Percentiles rank a stretch among this genome's conserved stretches.
These are phyloP conservation scores for Phrynocephalus versicolor DNA, from an alignment of 2,113 vertebrate genomes.

Conservation along the genomic window DNA sequence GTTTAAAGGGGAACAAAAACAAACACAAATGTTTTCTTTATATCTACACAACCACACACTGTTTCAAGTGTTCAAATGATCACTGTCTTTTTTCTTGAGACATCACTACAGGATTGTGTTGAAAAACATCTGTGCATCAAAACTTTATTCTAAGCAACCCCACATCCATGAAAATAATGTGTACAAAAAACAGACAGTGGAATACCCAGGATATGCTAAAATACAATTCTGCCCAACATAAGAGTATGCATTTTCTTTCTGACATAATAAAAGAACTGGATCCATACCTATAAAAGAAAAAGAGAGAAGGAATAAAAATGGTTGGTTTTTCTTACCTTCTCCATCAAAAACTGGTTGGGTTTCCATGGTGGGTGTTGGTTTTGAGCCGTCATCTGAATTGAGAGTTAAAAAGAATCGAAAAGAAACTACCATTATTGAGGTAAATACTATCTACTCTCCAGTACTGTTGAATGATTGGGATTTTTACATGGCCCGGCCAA, in stretches of 20 bases:
- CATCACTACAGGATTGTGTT: neutral
- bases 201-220: neutral
- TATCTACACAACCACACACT: too few relatives aligned
- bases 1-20: too few relatives aligned
- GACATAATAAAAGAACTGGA: neutral
- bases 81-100: too few relatives aligned
- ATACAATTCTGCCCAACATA: neutral
- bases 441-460: slow-evolving; percentile 99
- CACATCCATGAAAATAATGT: neutral
- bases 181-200: neutral
- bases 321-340: slow-evolving; percentile 82
- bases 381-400: slow-evolving; percentile 98
- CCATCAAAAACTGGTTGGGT: slow-evolving; percentile 88
- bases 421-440: slow-evolving; percentile 99
- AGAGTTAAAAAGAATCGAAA: slow-evolving; percentile 99
- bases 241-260: neutral
- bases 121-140: neutral
- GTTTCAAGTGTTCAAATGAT: too few relatives aligned
- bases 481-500: slow-evolving; percentile 96
- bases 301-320: slow-evolving; percentile 28
- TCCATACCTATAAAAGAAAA: slow-evolving; percentile 2
- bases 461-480: slow-evolving; percentile 99
- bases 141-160: neutral
- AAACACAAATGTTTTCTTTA: too few relatives aligned
- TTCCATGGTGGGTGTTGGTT: slow-evolving; percentile 95